Evolutionary conservation across 2,888 invertebrate species (phyloP).

Genomic region (Apoderus coryli): DNA sequence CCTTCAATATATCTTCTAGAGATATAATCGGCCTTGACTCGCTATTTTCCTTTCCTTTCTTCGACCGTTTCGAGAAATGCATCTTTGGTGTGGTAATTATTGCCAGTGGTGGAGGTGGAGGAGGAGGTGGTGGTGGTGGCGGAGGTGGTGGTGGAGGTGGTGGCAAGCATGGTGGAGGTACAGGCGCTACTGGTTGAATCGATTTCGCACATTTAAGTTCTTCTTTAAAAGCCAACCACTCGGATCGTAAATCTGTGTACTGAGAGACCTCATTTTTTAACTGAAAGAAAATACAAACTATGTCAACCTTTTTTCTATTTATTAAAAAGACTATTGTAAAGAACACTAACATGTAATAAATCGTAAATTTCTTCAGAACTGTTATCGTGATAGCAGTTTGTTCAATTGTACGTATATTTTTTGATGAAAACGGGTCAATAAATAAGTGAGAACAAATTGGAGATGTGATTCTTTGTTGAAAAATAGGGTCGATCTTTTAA

Average conservation of each 20-base stretch:
- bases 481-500: too few species aligned
- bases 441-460: too few species aligned
- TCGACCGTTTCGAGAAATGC: conserved; percentile 14
- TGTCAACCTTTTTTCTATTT: too few species aligned
- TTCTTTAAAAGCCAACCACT: conserved; percentile 17
- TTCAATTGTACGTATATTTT: too few species aligned
- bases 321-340: too few species aligned
- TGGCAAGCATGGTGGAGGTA: conserved; percentile 12
- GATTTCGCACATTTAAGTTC: conserved; percentile 13
- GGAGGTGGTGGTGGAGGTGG: conserved; percentile 20
- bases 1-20: conserved; percentile 30
- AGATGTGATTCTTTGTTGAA: too few species aligned
- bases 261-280: conserved; percentile 16
- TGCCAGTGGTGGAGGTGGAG: conserved; percentile 20
- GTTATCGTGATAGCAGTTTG: too few species aligned
- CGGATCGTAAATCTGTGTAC: conserved; percentile 15
- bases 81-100: conserved; percentile 15
- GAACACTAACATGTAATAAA: too few species aligned
- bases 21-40: conserved; percentile 27
- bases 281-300: conserved; percentile 14
- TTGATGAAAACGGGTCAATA: too few species aligned
- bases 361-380: too few species aligned
- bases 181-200: background rate
- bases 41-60: conserved; percentile 11
- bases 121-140: conserved; percentile 25